Evolutionary conservation across 2,113 vertebrate species (phyloP).

Genomic region (Taxidea taxus): DNA sequence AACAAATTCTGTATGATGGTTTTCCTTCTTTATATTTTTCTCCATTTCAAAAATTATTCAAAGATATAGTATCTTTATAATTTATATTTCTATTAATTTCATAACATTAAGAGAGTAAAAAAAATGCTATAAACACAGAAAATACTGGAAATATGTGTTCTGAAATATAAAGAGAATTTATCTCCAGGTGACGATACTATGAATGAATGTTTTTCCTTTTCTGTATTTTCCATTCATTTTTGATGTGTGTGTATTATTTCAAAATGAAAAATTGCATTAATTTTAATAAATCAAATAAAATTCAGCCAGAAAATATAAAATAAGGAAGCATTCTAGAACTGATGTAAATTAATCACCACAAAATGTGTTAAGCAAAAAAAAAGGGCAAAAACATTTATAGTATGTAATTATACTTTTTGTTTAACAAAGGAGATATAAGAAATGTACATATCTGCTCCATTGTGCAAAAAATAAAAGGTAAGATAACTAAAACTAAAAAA

Average conservation of each 20-base stretch:
- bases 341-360: not conserved
- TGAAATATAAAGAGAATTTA: not conserved
- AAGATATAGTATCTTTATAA: not conserved
- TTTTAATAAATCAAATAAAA: not conserved
- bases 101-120: not conserved
- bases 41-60: not conserved
- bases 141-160: not conserved
- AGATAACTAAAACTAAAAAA: not conserved
- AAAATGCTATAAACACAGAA: not conserved
- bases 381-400: not conserved
- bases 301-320: not conserved
- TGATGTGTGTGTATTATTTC: not conserved
- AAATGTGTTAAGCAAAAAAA: not conserved
- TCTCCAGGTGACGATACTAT: not conserved
- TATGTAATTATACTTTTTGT: not conserved
- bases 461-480: not conserved
- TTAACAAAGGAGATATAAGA: not conserved
- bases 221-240: not conserved
- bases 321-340: not conserved
- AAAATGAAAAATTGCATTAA: not conserved
- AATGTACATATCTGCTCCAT: not conserved
- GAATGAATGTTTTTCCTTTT: not conserved
- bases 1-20: not conserved
- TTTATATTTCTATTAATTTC: not conserved
- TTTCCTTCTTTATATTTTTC: not conserved